A percentile compares a stretch with the other conserved stretches of the same genome.
phyloP scores from a whole-genome alignment of 2,888 invertebrate genomes.

The Acanthosepion esculentum region DNA sequence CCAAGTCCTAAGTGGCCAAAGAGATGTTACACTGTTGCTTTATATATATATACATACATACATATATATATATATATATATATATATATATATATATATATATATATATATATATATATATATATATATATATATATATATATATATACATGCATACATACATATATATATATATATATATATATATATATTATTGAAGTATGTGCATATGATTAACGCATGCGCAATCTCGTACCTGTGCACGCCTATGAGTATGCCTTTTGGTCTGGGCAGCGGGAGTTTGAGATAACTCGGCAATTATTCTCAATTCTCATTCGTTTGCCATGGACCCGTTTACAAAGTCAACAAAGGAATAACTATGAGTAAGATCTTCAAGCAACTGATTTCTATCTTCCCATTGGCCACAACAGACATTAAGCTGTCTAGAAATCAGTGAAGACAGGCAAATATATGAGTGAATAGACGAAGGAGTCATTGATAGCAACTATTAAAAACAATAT shows the following conservation, averaged over 20 bases:
- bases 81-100: neutral
- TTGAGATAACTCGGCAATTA: neutral
- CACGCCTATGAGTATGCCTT: neutral
- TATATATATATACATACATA: neutral
- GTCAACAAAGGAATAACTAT: neutral
- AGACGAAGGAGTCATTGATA: neutral
- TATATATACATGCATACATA: too few species aligned
- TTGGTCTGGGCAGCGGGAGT: neutral
- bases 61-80: neutral
- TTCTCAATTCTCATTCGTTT: neutral
- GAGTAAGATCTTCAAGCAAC: neutral
- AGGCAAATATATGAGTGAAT: neutral
- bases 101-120: neutral
- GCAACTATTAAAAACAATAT: neutral
- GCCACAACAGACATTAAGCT: neutral
- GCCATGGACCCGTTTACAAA: neutral
- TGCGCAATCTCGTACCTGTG: conserved; percentile 4
- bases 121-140: neutral
- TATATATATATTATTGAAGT: neutral
- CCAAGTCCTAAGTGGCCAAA: neutral
- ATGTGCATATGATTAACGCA: neutral
- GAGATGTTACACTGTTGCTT: neutral
- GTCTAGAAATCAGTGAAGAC: neutral
- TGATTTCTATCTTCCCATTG: neutral
- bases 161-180: neutral